Conservation (phyloP, 2,888 invertebrate genomes). For the Cryptocephalus moraei region DNA sequence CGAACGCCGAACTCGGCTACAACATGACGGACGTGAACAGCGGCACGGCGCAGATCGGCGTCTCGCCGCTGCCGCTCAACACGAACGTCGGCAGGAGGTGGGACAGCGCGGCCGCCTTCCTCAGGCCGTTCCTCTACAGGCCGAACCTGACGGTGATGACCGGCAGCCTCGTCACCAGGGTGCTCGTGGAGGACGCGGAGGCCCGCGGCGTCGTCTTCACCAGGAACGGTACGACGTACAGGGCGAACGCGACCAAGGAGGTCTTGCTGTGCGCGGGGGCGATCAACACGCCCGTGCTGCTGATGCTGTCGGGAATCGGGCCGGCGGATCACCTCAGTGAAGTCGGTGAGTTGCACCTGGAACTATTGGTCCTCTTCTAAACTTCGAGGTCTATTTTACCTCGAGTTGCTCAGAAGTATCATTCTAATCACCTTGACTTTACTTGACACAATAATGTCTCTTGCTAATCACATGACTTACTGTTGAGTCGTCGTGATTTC, state of each 20-base stretch:
- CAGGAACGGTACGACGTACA: conserved; percentile 45
- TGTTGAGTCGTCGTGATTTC: too few relatives aligned
- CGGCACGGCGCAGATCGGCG: conserved; percentile 48
- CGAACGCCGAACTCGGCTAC: conserved; percentile 49
- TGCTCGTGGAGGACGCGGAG: conserved; percentile 46
- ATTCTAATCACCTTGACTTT: too few relatives aligned
- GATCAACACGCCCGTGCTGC: conserved; percentile 70
- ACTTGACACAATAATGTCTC: too few relatives aligned
- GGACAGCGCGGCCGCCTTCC: conserved; percentile 66
- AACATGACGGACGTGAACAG: conserved; percentile 57
- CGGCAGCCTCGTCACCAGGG: conserved; percentile 51
- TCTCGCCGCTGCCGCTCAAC: conserved; percentile 56
- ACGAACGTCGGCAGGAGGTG: conserved; percentile 60
- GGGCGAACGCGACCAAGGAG: conserved; percentile 54
- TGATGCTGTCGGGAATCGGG: conserved; percentile 75
- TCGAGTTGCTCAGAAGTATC: too few relatives aligned
- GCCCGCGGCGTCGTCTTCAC: conserved; percentile 58
- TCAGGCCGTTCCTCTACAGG: conserved; percentile 53
- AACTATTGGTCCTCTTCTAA: too few relatives aligned
- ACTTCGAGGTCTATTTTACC: too few relatives aligned
- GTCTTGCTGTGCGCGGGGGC: conserved; percentile 70
- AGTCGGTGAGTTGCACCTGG: conserved; percentile 34
- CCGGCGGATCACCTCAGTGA: conserved; percentile 49
- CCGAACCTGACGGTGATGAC: conserved; percentile 60
- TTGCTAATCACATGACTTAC: too few relatives aligned